phyloP scores from a whole-genome alignment of 2,888 invertebrate species.

The Eumacrocentrus americanus region DNA sequence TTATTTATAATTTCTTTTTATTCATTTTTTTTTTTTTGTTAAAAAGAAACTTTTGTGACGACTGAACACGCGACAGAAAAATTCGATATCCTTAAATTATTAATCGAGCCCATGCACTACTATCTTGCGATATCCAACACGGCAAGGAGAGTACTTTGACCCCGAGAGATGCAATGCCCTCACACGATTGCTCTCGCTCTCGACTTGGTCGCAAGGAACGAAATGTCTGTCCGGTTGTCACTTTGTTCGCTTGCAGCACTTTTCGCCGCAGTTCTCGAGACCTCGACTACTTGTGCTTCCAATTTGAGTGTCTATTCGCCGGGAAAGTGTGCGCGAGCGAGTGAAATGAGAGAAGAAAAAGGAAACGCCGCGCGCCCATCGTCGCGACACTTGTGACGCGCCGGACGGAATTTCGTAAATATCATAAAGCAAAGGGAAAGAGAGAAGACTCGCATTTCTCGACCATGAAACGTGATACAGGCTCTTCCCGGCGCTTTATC shows the following conservation, averaged over 20 bases:
- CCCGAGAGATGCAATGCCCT: slow-evolving; percentile 13
- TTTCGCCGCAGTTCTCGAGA: slow-evolving; percentile 17
- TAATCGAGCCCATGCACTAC: background rate
- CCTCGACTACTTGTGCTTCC: slow-evolving; percentile 11
- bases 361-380: background rate
- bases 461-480: slow-evolving; percentile 48
- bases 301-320: slow-evolving; percentile 26
- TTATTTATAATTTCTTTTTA: background rate
- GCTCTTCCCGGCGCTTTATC: slow-evolving; percentile 36
- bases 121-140: background rate
- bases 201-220: slow-evolving; percentile 23
- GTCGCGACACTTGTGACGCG: slow-evolving; percentile 24
- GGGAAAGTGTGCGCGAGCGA: slow-evolving; percentile 9
- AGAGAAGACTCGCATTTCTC: slow-evolving; percentile 29
- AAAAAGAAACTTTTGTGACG: background rate
- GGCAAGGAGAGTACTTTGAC: slow-evolving; percentile 19
- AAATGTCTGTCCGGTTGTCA: slow-evolving; percentile 38
- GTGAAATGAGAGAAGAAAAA: background rate
- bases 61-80: too few relatives aligned
- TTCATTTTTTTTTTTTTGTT: background rate
- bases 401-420: slow-evolving; percentile 36
- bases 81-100: background rate
- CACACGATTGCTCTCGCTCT: slow-evolving; percentile 16
- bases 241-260: slow-evolving; percentile 28
- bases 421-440: slow-evolving; percentile 36